A percentile compares a stretch with the other conserved stretches of the same genome.
These are phyloP conservation scores for Stigmatopora argus DNA, from an alignment of 2,113 vertebrate genomes.

Conservation along the genomic window DNA sequence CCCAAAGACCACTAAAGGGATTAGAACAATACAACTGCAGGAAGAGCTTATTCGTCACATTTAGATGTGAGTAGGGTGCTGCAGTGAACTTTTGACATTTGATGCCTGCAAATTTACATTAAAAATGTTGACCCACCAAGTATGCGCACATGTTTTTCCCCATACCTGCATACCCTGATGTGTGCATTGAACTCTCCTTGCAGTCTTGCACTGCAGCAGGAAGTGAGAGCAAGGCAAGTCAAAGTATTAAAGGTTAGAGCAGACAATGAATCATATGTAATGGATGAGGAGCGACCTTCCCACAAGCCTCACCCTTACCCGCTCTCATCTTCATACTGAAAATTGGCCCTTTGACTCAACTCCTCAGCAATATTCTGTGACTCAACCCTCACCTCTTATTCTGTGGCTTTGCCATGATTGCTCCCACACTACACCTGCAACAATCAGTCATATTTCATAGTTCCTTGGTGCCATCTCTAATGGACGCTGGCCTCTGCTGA, in stretches of 20 bases:
- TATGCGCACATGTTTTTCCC: slow-evolving; percentile 1
- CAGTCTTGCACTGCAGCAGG: slow-evolving; percentile 23
- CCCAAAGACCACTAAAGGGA: slow-evolving; percentile 65
- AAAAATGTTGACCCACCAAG: slow-evolving; percentile 19
- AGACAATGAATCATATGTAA: slow-evolving; percentile 61
- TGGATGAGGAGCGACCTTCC: slow-evolving; percentile 61
- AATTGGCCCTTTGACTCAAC: slow-evolving; percentile 45
- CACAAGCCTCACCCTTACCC: background rate
- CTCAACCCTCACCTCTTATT: slow-evolving; percentile 50
- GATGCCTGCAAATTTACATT: slow-evolving; percentile 33
- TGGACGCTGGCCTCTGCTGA: slow-evolving; percentile 10
- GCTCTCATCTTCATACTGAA: slow-evolving; percentile 59
- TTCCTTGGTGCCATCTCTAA: slow-evolving; percentile 20
- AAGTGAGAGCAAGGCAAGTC: slow-evolving; percentile 31
- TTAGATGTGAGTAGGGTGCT: slow-evolving; percentile 53
- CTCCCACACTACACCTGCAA: slow-evolving; percentile 44
- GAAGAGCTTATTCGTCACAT: slow-evolving; percentile 68
- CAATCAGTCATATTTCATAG: slow-evolving; percentile 50
- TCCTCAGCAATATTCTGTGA: slow-evolving; percentile 28
- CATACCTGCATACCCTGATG: slow-evolving; percentile 1
- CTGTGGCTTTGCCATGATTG: slow-evolving; percentile 34
- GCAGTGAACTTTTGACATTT: slow-evolving; percentile 67
- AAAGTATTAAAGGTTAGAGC: slow-evolving; percentile 62
- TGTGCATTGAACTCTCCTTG: slow-evolving; percentile 47
- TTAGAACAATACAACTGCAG: slow-evolving; percentile 69